Base-by-base conservation (phyloP, 2,113 vertebrate species). In the Oostethus manadensis region DNA sequence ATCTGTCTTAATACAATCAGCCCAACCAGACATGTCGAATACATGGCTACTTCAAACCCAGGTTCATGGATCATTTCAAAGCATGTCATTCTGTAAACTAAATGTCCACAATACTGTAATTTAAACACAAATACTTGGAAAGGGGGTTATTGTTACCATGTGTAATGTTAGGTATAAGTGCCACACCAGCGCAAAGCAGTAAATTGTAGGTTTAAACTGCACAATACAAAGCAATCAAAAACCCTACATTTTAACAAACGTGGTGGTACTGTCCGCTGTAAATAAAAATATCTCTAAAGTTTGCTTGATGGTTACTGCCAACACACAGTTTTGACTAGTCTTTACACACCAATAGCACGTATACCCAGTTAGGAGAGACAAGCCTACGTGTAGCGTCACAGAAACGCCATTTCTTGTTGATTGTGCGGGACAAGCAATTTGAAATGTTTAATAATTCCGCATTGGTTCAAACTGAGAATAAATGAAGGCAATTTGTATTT, bases 331-430 rank as follows among this genome's bases (percentile, higher is more conserved):
- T n/a, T 29, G 17, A 10, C 21, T 4, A 51, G n/a, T 44, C 45
- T 70, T 47, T 3, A 50, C 23, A 29, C 56, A 43, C 10, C 43
- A 69, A 17, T 54, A 51, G 64, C 60, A 68, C 21, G 17, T 68
- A 33, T 48, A 48, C 11, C 55, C 5, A 18, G 23, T 54, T 42
- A 59, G 58, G 49, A 58, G 65, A 49, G 11, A 8, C 63, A 62
- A 76, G 64, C 73, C 18, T 35, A 17, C 44, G n/a, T n/a, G n/a
- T 18, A 44, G 60, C 59, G 10, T 59, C 62, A 43, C 29, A 16
- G 22, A 29, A 33, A 58, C 53, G 1, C 33, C 3, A 40, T 40
- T 40, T 15, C 14, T 40, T 55, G 11, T 40, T 10, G 1, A 47
- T 18, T 20, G 15, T 18, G 10, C 17, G 46, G 23, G 20, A 60